phyloP scores from a whole-genome alignment of 2,888 invertebrate genomes.

The Fragum fragum region DNA sequence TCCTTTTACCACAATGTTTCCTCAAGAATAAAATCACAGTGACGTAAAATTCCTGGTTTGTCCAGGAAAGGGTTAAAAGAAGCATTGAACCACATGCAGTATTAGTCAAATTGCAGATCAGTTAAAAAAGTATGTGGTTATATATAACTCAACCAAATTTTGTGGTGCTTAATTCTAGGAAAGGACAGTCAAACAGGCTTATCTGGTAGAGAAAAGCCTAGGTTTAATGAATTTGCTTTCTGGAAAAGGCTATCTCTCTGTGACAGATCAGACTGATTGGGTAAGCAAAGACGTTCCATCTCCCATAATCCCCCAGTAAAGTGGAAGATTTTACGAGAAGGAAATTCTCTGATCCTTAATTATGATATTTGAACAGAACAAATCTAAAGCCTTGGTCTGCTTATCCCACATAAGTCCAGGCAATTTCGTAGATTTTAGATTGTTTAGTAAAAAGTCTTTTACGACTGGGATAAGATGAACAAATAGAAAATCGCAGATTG shows the following conservation, averaged over 20 bases:
- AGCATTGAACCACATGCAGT: no score
- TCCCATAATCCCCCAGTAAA: conserved; percentile 66
- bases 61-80: no score
- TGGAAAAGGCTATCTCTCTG: conserved; percentile 44
- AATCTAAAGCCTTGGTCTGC: conserved; percentile 64
- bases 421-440: conserved; percentile 60
- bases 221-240: not conserved
- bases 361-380: conserved; percentile 71
- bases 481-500: conserved; percentile 8
- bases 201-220: not conserved
- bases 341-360: conserved; percentile 66
- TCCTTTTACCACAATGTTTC: no score
- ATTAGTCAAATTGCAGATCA: no score
- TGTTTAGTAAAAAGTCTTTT: conserved; percentile 16
- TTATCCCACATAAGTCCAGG: conserved; percentile 67
- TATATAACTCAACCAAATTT: no score
- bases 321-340: conserved; percentile 62
- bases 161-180: no score
- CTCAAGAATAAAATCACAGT: no score
- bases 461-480: conserved; percentile 8
- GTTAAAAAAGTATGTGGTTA: no score
- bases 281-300: conserved; percentile 54
- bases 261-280: conserved; percentile 60
- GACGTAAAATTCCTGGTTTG: no score
- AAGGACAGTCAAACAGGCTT: not conserved